A percentile compares a stretch with the other conserved stretches of the same genome.
Evolutionary conservation across 2,797 vertebrate species (phyloP).

Genomic region (Girardinus metallicus): DNA sequence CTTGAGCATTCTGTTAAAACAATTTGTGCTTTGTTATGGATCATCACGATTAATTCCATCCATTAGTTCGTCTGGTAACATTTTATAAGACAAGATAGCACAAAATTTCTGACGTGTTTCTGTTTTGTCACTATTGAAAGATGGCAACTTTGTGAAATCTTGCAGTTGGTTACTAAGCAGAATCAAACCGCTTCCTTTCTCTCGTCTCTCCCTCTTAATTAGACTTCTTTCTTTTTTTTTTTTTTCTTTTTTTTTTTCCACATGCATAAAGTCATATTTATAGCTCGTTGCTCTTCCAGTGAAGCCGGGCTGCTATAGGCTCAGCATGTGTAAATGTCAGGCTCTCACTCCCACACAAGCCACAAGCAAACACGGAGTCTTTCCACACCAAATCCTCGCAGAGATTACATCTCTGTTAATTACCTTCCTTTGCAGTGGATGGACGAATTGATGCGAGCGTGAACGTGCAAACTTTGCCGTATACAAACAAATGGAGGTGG

Average conservation of each 20-base stretch:
- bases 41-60: not conserved
- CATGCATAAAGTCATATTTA: conserved; percentile 38
- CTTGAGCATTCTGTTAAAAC: not conserved
- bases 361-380: conserved; percentile 42
- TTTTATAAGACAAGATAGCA: not conserved
- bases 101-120: not conserved
- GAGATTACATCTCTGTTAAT: conserved; percentile 76
- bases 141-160: conserved; percentile 28
- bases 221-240: not conserved
- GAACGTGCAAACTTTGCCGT: not conserved
- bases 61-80: not conserved
- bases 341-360: conserved; percentile 41
- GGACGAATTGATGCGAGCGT: conserved; percentile 46
- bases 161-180: conserved; percentile 32
- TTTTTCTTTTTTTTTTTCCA: not conserved
- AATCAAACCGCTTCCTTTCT: conserved; percentile 20
- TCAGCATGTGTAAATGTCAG: conserved; percentile 60
- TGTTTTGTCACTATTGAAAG: conserved; percentile 20
- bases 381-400: conserved; percentile 51
- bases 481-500: conserved; percentile 8
- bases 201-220: conserved; percentile 32
- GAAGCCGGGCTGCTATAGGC: conserved; percentile 23
- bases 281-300: not conserved
- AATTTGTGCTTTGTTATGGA: not conserved
- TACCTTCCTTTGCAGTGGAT: conserved; percentile 68